Percentiles rank a stretch among this genome's conserved stretches.
These are phyloP conservation scores for Zenarchopterus dispar DNA, from an alignment of 2,797 vertebrate species.

Conservation along the genomic window DNA sequence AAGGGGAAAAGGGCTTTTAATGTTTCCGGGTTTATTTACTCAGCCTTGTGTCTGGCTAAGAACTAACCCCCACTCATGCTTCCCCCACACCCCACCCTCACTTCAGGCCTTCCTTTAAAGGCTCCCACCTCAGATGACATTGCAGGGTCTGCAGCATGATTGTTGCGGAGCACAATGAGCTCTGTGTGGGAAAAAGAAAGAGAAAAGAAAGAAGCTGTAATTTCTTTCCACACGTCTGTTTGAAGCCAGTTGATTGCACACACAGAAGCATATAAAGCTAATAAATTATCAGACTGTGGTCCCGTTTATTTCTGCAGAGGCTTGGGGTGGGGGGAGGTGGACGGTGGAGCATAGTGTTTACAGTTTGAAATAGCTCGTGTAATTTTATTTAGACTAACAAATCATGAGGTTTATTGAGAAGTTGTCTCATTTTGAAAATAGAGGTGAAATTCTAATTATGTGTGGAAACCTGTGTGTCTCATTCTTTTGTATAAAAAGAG, in stretches of 20 bases:
- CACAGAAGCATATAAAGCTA: conserved; percentile 65
- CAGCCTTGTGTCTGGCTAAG: conserved; percentile 82
- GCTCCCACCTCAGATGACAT: conserved; percentile 73
- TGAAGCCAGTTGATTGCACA: conserved; percentile 57
- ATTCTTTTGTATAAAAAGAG: conserved; percentile 33
- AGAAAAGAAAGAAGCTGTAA: conserved; percentile 41
- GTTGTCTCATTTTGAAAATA: conserved; percentile 43
- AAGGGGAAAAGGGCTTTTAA: conserved; percentile 85
- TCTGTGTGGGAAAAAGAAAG: conserved; percentile 47
- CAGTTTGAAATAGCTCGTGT: conserved; percentile 63
- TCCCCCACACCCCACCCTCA: conserved; percentile 18
- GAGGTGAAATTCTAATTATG: conserved; percentile 48
- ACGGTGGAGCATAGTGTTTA: conserved; percentile 38
- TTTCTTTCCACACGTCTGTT: conserved; percentile 59
- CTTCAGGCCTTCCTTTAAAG: conserved; percentile 49
- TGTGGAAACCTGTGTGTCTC: conserved; percentile 43
- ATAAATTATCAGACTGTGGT: conserved; percentile 68
- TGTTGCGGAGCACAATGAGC: conserved; percentile 68
- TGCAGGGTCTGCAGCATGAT: conserved; percentile 39
- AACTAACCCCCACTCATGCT: conserved; percentile 68
- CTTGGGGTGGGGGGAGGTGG: not conserved
- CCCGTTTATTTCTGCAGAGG: conserved; percentile 17
- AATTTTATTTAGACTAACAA: conserved; percentile 61
- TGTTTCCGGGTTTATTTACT: conserved; percentile 86
- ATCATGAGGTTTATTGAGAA: conserved; percentile 42